A percentile compares a stretch with the other conserved stretches of the same genome.
phyloP scores from a whole-genome alignment of 2,113 vertebrate species.

The Clarias macrocephalus region DNA sequence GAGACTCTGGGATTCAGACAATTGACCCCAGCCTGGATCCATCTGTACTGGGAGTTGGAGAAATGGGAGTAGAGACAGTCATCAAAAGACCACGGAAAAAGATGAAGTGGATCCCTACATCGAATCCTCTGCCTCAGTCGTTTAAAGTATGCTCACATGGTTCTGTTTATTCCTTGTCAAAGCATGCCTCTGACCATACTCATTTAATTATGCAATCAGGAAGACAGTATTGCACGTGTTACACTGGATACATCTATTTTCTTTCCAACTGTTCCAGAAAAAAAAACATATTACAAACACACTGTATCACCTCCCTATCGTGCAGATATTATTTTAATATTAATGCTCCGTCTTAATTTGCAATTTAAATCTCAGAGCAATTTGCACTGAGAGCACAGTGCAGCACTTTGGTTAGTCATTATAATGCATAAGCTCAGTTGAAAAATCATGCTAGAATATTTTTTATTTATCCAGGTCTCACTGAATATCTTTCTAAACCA shows the following conservation, averaged over 20 bases:
- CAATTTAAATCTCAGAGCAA: background rate
- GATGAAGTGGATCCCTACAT: conserved; percentile 93
- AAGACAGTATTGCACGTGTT: background rate
- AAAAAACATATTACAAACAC: too few relatives aligned
- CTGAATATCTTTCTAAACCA: background rate
- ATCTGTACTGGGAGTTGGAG: conserved; percentile 80
- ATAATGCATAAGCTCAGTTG: background rate
- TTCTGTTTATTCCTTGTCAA: background rate
- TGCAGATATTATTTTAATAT: background rate
- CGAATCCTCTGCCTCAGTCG: conserved; percentile 92
- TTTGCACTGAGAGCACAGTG: background rate
- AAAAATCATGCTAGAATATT: background rate
- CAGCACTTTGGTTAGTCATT: background rate
- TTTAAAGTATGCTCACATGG: conserved; percentile 77
- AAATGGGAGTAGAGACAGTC: conserved; percentile 83
- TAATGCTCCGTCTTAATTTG: background rate
- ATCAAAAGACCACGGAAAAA: conserved; percentile 94
- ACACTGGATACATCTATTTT: background rate
- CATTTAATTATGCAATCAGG: background rate
- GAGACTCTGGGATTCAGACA: conserved; percentile 90
- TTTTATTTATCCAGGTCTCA: background rate
- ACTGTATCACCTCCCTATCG: background rate
- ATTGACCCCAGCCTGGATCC: conserved; percentile 88
- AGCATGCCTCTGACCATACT: background rate
- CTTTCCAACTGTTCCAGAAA: background rate